Evolutionary conservation across 1,140 invertebrate genomes (phyloP).

Genomic region (Himalopsyche phryganea): DNA sequence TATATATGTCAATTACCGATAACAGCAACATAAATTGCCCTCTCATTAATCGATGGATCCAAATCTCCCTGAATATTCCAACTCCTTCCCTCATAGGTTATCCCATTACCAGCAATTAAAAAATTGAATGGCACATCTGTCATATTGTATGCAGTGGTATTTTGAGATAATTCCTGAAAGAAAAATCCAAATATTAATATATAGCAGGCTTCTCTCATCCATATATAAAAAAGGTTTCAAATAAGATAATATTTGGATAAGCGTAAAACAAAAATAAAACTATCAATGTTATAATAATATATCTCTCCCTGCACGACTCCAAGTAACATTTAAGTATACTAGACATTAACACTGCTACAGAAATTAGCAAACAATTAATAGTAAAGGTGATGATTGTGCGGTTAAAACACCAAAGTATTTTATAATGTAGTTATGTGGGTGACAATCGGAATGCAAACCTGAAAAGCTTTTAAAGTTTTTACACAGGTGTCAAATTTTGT

Average conservation of each 20-base stretch:
- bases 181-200: slow-evolving; percentile 1
- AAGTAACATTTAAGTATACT: too few species aligned
- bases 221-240: background rate
- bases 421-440: background rate
- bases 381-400: too few species aligned
- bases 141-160: slow-evolving; percentile 9
- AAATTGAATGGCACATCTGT: slow-evolving; percentile 29
- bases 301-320: too few species aligned
- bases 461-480: background rate
- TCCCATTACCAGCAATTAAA: slow-evolving; percentile 17
- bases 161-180: slow-evolving; percentile 18
- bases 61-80: slow-evolving; percentile 12
- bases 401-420: background rate
- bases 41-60: slow-evolving; percentile 3
- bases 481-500: background rate
- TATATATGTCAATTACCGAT: slow-evolving; percentile 17
- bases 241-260: background rate
- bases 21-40: slow-evolving; percentile 11
- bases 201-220: too few species aligned
- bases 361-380: too few species aligned
- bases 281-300: background rate
- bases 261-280: background rate
- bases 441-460: slow-evolving; percentile 14
- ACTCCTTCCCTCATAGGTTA: slow-evolving; percentile 23
- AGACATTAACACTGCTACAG: too few species aligned